A percentile compares a stretch with the other conserved stretches of the same genome.
Evolutionary conservation across 2,797 vertebrate genomes (phyloP).

Genomic region (Anguilla megastoma): DNA sequence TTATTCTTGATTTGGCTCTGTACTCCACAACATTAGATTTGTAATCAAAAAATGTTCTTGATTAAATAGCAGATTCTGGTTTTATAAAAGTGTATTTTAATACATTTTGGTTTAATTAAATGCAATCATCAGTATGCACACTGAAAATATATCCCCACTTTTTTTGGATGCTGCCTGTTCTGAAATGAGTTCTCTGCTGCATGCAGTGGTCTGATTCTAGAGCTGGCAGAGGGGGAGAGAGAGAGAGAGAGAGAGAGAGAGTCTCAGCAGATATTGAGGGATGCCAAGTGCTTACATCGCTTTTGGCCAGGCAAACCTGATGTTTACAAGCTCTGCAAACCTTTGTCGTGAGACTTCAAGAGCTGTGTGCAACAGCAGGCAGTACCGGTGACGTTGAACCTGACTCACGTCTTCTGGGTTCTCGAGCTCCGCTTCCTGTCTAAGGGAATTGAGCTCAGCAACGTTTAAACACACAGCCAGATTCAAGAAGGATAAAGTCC

Average conservation of each 20-base stretch:
- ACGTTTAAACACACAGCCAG: neutral
- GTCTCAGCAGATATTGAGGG: neutral
- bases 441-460: neutral
- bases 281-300: neutral
- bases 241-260: too few species aligned
- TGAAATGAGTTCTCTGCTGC: neutral
- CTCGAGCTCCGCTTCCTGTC: neutral
- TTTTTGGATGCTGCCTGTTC: neutral
- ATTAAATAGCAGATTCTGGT: too few species aligned
- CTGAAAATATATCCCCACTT: neutral
- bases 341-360: neutral
- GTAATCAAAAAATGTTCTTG: too few species aligned
- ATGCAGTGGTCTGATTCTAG: neutral
- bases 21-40: too few species aligned
- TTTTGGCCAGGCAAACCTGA: neutral
- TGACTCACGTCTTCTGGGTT: neutral
- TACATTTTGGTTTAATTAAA: neutral
- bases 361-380: neutral
- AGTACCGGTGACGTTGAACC: neutral
- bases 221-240: neutral
- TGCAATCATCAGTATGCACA: neutral
- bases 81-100: neutral
- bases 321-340: neutral
- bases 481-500: neutral
- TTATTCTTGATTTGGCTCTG: too few species aligned